Evolutionary conservation across 2,113 vertebrate genomes (phyloP), one percentile per base, ranked within the genome.

Genomic region (Synodontis membranacea): DNA sequence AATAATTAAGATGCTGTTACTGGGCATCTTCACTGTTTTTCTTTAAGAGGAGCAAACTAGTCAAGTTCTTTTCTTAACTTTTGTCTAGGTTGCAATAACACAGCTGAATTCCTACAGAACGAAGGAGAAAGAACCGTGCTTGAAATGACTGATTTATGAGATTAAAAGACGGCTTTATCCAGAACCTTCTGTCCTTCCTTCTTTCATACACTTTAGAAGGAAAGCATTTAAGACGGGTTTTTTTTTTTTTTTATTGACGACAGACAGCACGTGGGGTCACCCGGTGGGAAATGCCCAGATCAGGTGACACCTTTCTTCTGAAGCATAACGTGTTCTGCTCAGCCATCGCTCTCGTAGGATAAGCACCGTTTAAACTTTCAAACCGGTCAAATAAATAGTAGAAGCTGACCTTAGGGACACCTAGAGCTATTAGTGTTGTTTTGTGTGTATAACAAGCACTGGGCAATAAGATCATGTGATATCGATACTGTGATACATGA

Each of bases 361-460:
- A 19, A 79, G 39, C 50, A 44, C 68, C 79, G 66, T 54, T 56
- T 1, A 85, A 62, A 68, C 56, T 70, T 78, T 50, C 23, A 70
- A 15, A 28, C 23, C 34, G 4, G 15, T 50, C 21, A 60, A 25
- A 79, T 54, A 85, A 74, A 81, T 48, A 21, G 31, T 39, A 21
- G 34, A 66, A 37, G 60, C 52, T 28, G 39, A 39, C 52, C 12
- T 74, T 21, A 46, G 79, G 83, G 86, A 70, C 11, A 90, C 23
- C 42, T 19, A 58, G 34, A 42, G 78, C 42, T 5, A 14, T 54
- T 80, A 54, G 78, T 58, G 78, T 80, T 58, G 52, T 23, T 9
- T 56, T 80, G 52, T 80, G 78, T 58, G 58, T 52, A 46, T 84
- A 79, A 80, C 80, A 46, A 25, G 28, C n/a, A 12, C 72, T 7